phyloP scores from a whole-genome alignment of 53 echinoderm and acorn worm genomes.

The Apostichopus leukothele region DNA sequence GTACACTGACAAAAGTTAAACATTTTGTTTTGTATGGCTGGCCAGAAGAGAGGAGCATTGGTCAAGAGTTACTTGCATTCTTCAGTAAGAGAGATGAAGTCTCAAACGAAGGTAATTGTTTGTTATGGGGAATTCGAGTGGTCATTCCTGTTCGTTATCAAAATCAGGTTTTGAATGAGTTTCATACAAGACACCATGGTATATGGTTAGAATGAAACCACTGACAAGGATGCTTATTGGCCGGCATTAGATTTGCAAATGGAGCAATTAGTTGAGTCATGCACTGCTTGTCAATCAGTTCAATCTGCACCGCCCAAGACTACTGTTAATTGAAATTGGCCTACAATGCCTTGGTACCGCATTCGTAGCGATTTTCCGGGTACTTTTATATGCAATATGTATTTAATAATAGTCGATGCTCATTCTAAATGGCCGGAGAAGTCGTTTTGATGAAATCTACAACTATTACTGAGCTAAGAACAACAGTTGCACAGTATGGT shows the following conservation, averaged over 20 bases:
- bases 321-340: conserved; percentile 41
- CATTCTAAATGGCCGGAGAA: conserved; percentile 73
- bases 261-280: background rate
- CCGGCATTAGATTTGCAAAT: conserved; percentile 40
- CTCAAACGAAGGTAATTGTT: conserved; percentile 57
- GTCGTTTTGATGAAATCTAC: conserved; percentile 58
- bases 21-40: conserved; percentile 56
- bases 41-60: conserved; percentile 34
- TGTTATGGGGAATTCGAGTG: conserved; percentile 64
- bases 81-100: conserved; percentile 45
- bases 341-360: conserved; percentile 18
- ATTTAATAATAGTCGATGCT: conserved; percentile 51
- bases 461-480: conserved; percentile 45
- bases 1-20: conserved; percentile 27
- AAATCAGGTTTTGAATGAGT: no score
- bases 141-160: conserved; percentile 34
- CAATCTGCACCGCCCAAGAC: conserved; percentile 25
- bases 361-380: conserved; percentile 41
- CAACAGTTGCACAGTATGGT: conserved; percentile 44
- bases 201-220: conserved; percentile 60
- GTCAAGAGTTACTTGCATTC: background rate
- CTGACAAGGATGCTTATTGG: conserved; percentile 63
- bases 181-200: conserved; percentile 53
- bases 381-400: conserved; percentile 3
- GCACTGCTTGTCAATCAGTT: conserved; percentile 14